Evolutionary conservation across 2,797 vertebrate species (phyloP).

Genomic region (Nasua narica): DNA sequence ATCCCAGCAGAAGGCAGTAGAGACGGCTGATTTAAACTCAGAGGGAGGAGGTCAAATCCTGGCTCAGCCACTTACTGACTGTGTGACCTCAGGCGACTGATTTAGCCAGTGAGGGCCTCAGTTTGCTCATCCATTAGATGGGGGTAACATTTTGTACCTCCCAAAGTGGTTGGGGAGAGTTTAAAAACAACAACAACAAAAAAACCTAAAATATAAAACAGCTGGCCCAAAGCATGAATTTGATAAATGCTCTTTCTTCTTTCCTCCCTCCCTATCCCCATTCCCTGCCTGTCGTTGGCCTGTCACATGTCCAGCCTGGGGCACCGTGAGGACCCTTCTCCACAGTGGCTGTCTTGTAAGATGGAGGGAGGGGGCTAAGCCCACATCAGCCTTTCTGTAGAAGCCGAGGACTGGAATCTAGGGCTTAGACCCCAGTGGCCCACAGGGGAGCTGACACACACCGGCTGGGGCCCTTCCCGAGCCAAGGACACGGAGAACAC

Average conservation of each 20-base stretch:
- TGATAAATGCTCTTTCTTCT: not conserved
- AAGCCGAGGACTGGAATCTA: not conserved
- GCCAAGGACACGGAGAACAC: not conserved
- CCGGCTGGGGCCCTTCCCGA: not conserved
- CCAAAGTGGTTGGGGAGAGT: not conserved
- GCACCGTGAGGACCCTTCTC: rapidly evolving
- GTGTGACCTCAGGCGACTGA: not conserved
- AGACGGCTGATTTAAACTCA: not conserved
- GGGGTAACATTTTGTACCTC: not conserved
- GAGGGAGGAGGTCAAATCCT: not conserved
- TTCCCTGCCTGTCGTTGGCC: not conserved
- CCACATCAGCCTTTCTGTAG: not conserved
- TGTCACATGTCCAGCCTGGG: not conserved
- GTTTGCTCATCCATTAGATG: not conserved
- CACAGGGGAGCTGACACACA: not conserved
- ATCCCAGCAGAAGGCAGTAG: not conserved
- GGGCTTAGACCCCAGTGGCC: not conserved
- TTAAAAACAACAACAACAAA: not conserved
- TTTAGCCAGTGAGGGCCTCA: not conserved
- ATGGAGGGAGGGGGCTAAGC: not conserved
- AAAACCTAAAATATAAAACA: not conserved
- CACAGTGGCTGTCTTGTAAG: not conserved
- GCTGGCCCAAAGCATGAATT: not conserved
- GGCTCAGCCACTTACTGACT: not conserved
- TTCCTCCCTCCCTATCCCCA: not conserved